phyloP scores from a whole-genome alignment of 1,140 invertebrate genomes.

The Drosophila murphyi region DNA sequence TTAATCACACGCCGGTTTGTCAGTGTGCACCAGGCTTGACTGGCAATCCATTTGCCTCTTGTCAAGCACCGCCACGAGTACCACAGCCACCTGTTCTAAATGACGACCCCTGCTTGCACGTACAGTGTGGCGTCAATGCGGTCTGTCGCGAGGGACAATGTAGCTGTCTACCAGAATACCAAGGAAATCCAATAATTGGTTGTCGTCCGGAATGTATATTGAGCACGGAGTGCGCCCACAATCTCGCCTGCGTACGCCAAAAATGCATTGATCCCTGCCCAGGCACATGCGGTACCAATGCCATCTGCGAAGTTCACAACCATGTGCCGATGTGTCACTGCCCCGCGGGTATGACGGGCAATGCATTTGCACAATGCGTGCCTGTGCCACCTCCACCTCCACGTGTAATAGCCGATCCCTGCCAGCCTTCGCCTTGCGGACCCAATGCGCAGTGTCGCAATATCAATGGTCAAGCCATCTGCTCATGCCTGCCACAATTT shows the following conservation, averaged over 20 bases:
- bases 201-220: conserved; percentile 93
- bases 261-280: conserved; percentile 91
- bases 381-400: conserved; percentile 62
- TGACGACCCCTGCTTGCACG: conserved; percentile 86
- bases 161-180: conserved; percentile 87
- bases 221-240: conserved; percentile 91
- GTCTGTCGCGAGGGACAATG: conserved; percentile 87
- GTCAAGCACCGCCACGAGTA: conserved; percentile 72
- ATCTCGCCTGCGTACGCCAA: conserved; percentile 89
- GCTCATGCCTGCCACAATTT: conserved; percentile 85
- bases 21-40: conserved; percentile 86
- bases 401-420: conserved; percentile 84
- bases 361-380: conserved; percentile 70
- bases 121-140: conserved; percentile 88
- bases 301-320: conserved; percentile 91
- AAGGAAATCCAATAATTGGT: conserved; percentile 88
- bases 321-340: conserved; percentile 85
- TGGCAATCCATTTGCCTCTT: conserved; percentile 85
- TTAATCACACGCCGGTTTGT: conserved; percentile 89
- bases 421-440: conserved; percentile 87
- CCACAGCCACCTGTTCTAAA: conserved; percentile 17
- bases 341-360: conserved; percentile 70
- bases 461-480: conserved; percentile 84
- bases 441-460: conserved; percentile 86
- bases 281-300: conserved; percentile 89